These are phyloP conservation scores for Dicyrtomina minuta DNA, from an alignment of 2,888 invertebrate genomes.

Conservation along the genomic window DNA sequence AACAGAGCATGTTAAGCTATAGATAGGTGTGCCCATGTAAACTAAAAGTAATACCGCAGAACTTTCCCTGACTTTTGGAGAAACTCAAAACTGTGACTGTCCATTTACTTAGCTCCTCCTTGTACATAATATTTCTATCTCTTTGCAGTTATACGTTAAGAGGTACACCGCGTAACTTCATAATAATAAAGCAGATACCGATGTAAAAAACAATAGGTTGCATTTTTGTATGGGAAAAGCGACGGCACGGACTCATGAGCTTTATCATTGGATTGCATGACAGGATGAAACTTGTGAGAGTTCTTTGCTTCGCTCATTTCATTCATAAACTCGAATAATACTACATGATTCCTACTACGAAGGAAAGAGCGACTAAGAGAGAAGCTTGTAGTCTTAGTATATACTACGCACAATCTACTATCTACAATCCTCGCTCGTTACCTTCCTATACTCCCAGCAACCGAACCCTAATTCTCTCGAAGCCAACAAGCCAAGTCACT, in stretches of 20 bases:
- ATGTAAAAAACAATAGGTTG: slow-evolving; percentile 25
- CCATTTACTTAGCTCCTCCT: not conserved
- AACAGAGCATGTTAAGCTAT: too few relatives aligned
- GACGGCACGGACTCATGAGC: slow-evolving; percentile 10
- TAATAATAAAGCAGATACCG: slow-evolving; percentile 21
- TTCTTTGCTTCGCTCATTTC: slow-evolving; percentile 27
- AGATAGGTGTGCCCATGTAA: too few relatives aligned
- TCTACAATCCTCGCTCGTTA: not conserved
- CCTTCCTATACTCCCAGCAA: not conserved
- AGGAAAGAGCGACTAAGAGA: slow-evolving; percentile 1
- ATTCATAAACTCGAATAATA: slow-evolving; percentile 26
- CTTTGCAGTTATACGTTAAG: slow-evolving; percentile 17
- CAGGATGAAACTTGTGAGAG: slow-evolving; percentile 24
- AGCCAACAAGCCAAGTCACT: not conserved
- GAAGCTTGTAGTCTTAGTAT: not conserved
- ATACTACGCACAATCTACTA: too few relatives aligned
- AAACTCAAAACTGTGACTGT: not conserved
- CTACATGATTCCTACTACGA: not conserved
- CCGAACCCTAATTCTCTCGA: too few relatives aligned
- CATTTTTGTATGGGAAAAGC: slow-evolving; percentile 27
- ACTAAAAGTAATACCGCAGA: too few relatives aligned
- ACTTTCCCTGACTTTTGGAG: not conserved
- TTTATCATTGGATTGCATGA: slow-evolving; percentile 25
- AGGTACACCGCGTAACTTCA: too few relatives aligned
- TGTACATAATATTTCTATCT: not conserved